Percentiles rank a stretch among this genome's conserved stretches.
Evolutionary conservation across 2,797 vertebrate genomes (phyloP).

Genomic region (Etheostoma nigrum): DNA sequence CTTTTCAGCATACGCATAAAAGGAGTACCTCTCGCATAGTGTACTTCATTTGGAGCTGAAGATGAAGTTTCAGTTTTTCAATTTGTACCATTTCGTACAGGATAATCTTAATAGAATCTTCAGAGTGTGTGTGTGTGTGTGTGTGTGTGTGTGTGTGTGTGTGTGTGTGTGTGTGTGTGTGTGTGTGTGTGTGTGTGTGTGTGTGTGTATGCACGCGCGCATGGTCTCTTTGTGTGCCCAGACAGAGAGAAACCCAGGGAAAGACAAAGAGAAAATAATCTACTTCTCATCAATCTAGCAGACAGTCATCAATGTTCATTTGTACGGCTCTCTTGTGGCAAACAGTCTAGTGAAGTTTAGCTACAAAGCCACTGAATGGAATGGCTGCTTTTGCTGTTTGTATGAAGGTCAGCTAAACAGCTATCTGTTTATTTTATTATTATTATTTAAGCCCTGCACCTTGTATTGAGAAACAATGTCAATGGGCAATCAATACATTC

Average conservation of each 20-base stretch:
- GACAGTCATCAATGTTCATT: slow-evolving; percentile 53
- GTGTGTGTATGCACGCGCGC: slow-evolving; percentile 9
- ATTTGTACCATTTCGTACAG: slow-evolving; percentile 68
- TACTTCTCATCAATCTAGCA: slow-evolving; percentile 45
- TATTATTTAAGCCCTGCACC: background rate
- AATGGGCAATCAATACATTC: background rate
- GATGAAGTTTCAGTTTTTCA: slow-evolving; percentile 73
- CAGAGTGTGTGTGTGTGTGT: slow-evolving; percentile 12
- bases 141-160: slow-evolving; percentile 2
- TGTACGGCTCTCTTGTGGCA: slow-evolving; percentile 40
- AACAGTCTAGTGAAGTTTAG: slow-evolving; percentile 14
- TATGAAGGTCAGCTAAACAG: slow-evolving; percentile 10
- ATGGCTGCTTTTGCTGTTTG: background rate
- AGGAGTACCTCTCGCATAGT: slow-evolving; percentile 35
- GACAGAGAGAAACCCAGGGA: slow-evolving; percentile 24
- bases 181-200: slow-evolving; percentile 1
- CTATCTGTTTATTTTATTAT: background rate
- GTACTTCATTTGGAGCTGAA: slow-evolving; percentile 57
- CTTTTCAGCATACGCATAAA: slow-evolving; percentile 54
- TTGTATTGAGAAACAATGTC: background rate
- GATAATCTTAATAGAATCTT: slow-evolving; percentile 81
- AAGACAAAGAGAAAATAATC: slow-evolving; percentile 53
- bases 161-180: slow-evolving; percentile 20
- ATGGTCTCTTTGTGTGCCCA: slow-evolving; percentile 15
- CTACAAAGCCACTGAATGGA: slow-evolving; percentile 9